These are phyloP conservation scores for Isotomurus palustris DNA, from an alignment of 2,888 invertebrate species.

Conservation along the genomic window DNA sequence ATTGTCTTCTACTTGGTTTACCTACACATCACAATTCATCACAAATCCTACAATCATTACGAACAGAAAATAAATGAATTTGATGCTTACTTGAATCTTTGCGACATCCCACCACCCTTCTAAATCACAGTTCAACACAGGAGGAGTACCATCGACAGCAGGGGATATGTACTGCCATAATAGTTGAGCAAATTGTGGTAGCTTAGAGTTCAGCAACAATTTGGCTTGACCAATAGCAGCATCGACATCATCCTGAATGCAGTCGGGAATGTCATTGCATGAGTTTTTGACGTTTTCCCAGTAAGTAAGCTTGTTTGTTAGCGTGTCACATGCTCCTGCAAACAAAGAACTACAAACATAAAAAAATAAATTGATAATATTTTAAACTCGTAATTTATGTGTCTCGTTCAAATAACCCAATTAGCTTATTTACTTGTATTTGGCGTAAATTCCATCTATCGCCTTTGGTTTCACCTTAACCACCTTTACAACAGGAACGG, in stretches of 20 bases:
- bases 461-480: constrained; percentile 24
- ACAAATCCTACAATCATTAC: neutral
- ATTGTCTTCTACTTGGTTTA: constrained; percentile 24
- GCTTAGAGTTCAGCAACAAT: constrained; percentile 37
- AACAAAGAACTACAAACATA: constrained; percentile 25
- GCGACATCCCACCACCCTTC: constrained; percentile 46
- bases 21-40: constrained; percentile 10
- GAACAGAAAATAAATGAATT: neutral
- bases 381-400: neutral
- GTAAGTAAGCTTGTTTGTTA: constrained; percentile 1
- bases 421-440: constrained; percentile 34
- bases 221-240: constrained; percentile 34
- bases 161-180: constrained; percentile 35
- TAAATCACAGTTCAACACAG: constrained; percentile 38
- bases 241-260: constrained; percentile 31
- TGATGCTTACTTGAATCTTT: constrained; percentile 29
- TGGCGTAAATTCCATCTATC: constrained; percentile 36
- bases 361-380: constrained; percentile 5
- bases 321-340: constrained; percentile 23
- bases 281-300: neutral
- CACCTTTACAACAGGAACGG: neutral
- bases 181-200: constrained; percentile 42
- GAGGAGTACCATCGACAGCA: constrained; percentile 1
- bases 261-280: constrained; percentile 30
- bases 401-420: neutral